Evolutionary conservation across 2,797 vertebrate species (phyloP), one percentile per base, ranked within the genome.

Genomic region (Rhynchonycteris naso): DNA sequence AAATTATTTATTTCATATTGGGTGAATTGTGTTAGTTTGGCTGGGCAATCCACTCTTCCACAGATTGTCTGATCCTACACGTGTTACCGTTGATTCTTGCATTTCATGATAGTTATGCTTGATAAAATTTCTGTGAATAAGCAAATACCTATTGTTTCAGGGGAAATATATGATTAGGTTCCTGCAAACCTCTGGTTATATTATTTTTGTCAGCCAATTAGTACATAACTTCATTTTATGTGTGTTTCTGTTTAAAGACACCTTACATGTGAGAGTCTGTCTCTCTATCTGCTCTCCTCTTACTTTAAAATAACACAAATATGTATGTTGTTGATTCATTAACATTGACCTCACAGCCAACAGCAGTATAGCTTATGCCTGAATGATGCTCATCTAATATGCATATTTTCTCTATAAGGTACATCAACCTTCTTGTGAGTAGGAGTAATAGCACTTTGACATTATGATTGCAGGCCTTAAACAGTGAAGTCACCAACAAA

Each of bases 161-260:
- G 12, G 43, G 11, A 66, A 74, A 71, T 33, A 83, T 0, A 43
- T 24, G 30, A 7, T 80, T 59, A 75, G 14, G 61, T 80, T 83
- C 59, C 59, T 76, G 14, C 5, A 21, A 50, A 28, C 30, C 14
- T 38, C 33, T 30, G 18, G 54, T 90, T 61, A 78, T n/a, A 61
- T 71, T 10, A 52, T 90, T 85, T 84, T 78, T 10, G 28, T 76
- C 69, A 78, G 54, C 9, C 12, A 61, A 26, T 83, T 30, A 71
- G 69, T 61, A 72, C 33, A 16, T 69, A 74, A 69, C 30, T 33
- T 94, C 30, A 28, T 83, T 75, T 52, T 63, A 82, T 52, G 50
- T 52, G 50, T 59, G 10, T 81, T 94, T 72, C 85, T 83, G 71
- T 66, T 85, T 65, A 85, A 80, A 83, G 63, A 65, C 15, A 89